These are phyloP conservation scores for Bos javanicus DNA, from an alignment of 2,113 vertebrate species.

Conservation along the genomic window DNA sequence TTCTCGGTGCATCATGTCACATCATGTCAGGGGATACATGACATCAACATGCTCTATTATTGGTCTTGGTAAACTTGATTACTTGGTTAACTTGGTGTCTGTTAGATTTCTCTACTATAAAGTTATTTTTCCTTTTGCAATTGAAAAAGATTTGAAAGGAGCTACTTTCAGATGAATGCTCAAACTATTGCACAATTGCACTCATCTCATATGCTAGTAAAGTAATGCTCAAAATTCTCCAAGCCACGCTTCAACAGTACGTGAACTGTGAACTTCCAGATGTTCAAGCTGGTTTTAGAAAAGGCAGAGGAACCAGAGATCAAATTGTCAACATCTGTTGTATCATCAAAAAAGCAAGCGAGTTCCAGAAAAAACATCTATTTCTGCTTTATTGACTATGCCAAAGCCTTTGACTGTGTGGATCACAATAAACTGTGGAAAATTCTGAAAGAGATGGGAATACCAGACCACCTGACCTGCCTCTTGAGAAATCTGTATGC, in stretches of 20 bases:
- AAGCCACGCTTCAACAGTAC: background rate
- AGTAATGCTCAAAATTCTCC: background rate
- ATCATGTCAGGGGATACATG: background rate
- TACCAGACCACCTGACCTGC: background rate
- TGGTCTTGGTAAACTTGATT: background rate
- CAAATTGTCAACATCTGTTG: background rate
- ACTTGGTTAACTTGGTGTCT: background rate
- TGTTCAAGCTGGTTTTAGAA: background rate
- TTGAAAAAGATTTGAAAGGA: background rate
- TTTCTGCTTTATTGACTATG: background rate
- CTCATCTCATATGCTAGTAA: background rate
- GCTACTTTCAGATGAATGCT: background rate
- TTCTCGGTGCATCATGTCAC: background rate
- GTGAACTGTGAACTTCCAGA: background rate
- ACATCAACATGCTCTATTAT: background rate
- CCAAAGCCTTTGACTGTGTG: background rate
- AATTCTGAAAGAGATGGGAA: background rate
- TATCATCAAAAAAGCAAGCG: background rate
- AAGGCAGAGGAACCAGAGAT: background rate
- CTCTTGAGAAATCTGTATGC: background rate
- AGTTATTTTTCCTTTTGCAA: background rate
- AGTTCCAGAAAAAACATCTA: background rate
- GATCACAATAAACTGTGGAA: background rate
- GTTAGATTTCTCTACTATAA: background rate
- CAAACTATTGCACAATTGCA: background rate